phyloP scores from a whole-genome alignment of 2,888 invertebrate species.

The Acanthosepion lycidas region DNA sequence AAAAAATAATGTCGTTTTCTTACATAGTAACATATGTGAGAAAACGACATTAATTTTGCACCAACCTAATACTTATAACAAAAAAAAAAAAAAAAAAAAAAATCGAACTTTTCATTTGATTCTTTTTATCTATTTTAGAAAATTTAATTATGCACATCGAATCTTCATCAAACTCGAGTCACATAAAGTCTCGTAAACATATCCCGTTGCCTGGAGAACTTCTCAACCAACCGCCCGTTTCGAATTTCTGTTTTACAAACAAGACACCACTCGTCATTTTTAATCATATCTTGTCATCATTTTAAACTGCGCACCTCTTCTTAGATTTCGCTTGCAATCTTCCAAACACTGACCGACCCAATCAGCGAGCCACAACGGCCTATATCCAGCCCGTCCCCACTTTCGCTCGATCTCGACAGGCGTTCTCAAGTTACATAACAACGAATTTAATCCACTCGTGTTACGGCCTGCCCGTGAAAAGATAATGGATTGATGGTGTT shows the following conservation, averaged over 20 bases:
- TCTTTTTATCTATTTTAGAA: no score
- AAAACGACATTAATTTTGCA: no score
- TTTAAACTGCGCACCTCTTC: background rate
- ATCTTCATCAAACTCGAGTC: background rate
- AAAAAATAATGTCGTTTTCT: no score
- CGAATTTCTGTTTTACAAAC: background rate
- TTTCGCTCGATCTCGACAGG: background rate
- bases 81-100: no score
- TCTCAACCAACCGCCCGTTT: background rate
- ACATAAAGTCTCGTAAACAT: background rate
- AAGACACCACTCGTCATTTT: background rate
- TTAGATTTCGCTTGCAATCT: background rate
- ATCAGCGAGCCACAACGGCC: background rate
- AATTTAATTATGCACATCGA: no score
- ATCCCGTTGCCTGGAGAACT: no score
- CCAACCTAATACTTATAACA: no score
- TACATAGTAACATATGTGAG: no score
- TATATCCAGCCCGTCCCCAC: background rate
- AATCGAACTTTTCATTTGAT: no score
- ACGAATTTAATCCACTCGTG: background rate
- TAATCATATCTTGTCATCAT: constrained; percentile 33
- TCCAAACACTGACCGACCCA: background rate
- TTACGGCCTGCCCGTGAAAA: background rate
- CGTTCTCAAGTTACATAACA: background rate
- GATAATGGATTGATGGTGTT: background rate